These are phyloP conservation scores for Drosophila nannoptera DNA, from an alignment of 1,140 invertebrate genomes.

Conservation along the genomic window DNA sequence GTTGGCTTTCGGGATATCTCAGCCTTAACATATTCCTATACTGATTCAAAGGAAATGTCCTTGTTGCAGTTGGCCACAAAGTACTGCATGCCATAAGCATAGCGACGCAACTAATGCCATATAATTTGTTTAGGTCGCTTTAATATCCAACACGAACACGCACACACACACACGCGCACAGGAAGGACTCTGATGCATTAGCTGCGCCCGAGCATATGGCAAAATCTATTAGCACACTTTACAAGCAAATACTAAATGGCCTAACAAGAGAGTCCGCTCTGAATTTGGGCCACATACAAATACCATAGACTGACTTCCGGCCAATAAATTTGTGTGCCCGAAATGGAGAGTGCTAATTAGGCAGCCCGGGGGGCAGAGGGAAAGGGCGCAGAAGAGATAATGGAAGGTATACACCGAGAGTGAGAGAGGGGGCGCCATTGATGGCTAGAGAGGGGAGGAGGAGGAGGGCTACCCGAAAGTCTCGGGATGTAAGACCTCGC, in stretches of 20 bases:
- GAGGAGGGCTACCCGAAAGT: background rate
- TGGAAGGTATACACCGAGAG: background rate
- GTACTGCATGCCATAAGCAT: conserved; percentile 7
- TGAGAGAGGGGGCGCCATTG: conserved; percentile 12
- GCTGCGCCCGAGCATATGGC: conserved; percentile 32
- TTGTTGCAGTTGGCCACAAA: conserved; percentile 13
- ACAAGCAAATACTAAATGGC: conserved; percentile 69
- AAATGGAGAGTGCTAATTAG: background rate
- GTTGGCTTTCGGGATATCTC: background rate
- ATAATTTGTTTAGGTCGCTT: conserved; percentile 64
- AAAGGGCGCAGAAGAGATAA: too few species aligned
- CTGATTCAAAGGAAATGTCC: conserved; percentile 21
- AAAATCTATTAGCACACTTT: conserved; percentile 72
- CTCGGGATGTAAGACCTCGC: background rate
- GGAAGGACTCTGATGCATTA: conserved; percentile 24
- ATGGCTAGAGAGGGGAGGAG: background rate
- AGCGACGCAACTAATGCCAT: conserved; percentile 50
- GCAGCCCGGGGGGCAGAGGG: too few species aligned
- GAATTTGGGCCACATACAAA: conserved; percentile 48
- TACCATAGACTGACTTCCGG: conserved; percentile 67
- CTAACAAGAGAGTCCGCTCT: conserved; percentile 26
- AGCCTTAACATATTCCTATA: background rate
- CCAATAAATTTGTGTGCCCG: conserved; percentile 51
- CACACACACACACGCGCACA: background rate
- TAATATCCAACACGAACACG: conserved; percentile 32